Evolutionary conservation across 2,797 vertebrate genomes (phyloP).

Genomic region (Sebastes diploproa): DNA sequence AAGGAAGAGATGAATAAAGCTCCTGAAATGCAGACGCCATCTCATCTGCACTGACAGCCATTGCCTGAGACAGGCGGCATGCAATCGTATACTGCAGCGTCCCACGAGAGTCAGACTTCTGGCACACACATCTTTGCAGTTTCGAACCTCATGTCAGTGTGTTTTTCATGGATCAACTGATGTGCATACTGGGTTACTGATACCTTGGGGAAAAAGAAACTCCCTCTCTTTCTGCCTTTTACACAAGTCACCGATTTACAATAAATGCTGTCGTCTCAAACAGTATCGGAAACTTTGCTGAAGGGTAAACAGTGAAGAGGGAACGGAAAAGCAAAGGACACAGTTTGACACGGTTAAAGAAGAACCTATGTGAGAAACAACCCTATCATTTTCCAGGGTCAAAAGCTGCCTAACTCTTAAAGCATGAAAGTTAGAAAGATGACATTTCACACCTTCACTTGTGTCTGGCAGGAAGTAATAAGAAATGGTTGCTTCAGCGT

Average conservation of each 20-base stretch:
- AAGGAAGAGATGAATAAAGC: constrained; percentile 23
- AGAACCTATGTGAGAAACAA: not conserved
- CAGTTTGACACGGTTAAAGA: not conserved
- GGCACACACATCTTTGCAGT: constrained; percentile 26
- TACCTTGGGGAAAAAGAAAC: constrained; percentile 8
- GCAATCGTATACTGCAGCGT: constrained; percentile 13
- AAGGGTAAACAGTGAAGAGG: constrained; percentile 19
- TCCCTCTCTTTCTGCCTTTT: not conserved
- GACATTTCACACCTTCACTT: constrained; percentile 3
- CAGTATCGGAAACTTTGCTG: constrained; percentile 10
- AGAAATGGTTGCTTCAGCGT: not conserved
- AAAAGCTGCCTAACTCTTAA: not conserved
- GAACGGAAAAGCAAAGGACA: not conserved
- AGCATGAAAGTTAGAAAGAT: not conserved
- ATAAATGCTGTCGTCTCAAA: constrained; percentile 3
- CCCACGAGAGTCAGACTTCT: constrained; percentile 26
- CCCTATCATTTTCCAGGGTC: not conserved
- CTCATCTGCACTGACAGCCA: constrained; percentile 13
- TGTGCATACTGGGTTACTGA: constrained; percentile 28
- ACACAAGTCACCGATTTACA: constrained; percentile 8
- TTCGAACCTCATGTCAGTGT: constrained; percentile 25
- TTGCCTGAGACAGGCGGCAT: constrained; percentile 19
- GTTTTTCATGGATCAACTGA: constrained; percentile 44
- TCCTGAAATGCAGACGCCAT: constrained; percentile 29
- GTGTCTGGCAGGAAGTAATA: not conserved